phyloP scores from a whole-genome alignment of 2,888 invertebrate genomes.

The Coecobrya sp. region DNA sequence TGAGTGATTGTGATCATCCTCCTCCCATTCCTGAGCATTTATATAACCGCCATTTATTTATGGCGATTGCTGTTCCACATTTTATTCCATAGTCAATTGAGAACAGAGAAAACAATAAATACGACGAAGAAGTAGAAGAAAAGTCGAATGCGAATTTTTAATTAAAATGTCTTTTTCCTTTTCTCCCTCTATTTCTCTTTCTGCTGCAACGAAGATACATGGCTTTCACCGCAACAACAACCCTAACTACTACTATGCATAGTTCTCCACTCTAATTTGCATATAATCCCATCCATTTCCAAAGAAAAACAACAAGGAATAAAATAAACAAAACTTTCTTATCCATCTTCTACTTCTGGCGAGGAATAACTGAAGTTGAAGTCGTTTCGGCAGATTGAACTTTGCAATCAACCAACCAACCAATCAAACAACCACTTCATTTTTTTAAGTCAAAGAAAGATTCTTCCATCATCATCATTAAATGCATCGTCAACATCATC shows the following conservation, averaged over 20 bases:
- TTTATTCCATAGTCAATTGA: background rate
- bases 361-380: background rate
- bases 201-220: slow-evolving; percentile 5
- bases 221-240: slow-evolving; percentile 1
- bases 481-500: background rate
- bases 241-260: background rate
- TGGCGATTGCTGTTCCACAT: background rate
- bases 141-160: slow-evolving; percentile 41
- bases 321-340: background rate
- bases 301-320: no score
- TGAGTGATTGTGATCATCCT: background rate
- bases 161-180: slow-evolving; percentile 58
- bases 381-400: background rate
- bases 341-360: no score
- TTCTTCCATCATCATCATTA: background rate
- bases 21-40: background rate
- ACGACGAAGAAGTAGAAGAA: background rate
- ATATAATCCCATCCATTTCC: slow-evolving; percentile 30
- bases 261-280: slow-evolving; percentile 3
- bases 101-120: background rate
- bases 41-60: background rate
- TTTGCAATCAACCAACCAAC: background rate
- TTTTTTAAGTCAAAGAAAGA: background rate
- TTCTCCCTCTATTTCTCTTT: background rate
- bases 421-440: background rate